Conservation (phyloP, 2,113 vertebrate species). For the Pituophis catenifer region DNA sequence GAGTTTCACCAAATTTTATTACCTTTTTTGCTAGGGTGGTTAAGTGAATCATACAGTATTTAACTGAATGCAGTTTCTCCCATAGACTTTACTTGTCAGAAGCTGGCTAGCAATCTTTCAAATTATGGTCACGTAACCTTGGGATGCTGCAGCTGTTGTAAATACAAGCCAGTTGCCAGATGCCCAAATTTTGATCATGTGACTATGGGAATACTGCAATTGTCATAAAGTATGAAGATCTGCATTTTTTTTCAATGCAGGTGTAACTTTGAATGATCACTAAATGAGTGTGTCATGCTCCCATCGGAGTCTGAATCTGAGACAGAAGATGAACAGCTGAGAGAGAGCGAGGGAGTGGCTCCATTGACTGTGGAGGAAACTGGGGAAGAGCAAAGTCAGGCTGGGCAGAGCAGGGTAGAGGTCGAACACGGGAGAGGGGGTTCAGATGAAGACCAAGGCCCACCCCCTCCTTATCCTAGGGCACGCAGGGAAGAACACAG, state of each 20-base stretch:
- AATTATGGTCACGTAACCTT: neutral
- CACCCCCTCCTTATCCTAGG: too few relatives aligned
- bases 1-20: neutral
- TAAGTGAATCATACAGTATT: neutral
- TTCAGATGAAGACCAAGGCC: too few relatives aligned
- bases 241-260: neutral
- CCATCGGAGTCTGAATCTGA: too few relatives aligned
- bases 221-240: neutral
- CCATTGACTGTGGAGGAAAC: too few relatives aligned
- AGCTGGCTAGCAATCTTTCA: neutral
- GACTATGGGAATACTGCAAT: neutral
- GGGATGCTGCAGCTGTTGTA: neutral
- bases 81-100: neutral
- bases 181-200: neutral
- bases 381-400: too few relatives aligned
- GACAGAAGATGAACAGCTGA: too few relatives aligned
- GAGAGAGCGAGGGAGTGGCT: too few relatives aligned
- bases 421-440: too few relatives aligned
- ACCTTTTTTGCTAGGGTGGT: neutral
- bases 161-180: neutral
- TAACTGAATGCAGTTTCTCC: too few relatives aligned
- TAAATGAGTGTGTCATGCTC: neutral
- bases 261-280: neutral
- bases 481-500: too few relatives aligned
- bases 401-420: too few relatives aligned